These are phyloP conservation scores for Julus scandinavius DNA, from an alignment of 2,888 invertebrate genomes.

Conservation along the genomic window DNA sequence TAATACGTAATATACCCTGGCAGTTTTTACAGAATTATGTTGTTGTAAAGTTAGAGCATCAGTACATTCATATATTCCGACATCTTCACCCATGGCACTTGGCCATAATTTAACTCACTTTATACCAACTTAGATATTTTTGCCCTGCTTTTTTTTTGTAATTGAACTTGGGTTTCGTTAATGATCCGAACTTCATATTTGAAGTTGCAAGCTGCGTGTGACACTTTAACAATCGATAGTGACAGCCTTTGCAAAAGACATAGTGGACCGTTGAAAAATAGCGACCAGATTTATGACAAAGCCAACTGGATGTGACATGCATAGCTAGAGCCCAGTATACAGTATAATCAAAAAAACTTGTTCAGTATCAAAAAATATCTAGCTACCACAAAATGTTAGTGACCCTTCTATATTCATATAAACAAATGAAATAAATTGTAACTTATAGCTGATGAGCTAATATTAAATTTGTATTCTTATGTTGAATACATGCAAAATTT, in stretches of 20 bases:
- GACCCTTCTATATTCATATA: too few relatives aligned
- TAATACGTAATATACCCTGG: not conserved
- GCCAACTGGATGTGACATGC: conserved; percentile 12
- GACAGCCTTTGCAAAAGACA: not conserved
- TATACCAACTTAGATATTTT: not conserved
- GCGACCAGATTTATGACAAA: not conserved
- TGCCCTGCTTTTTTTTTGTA: conserved; percentile 13
- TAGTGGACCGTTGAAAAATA: conserved; percentile 31
- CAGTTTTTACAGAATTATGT: conserved; percentile 4
- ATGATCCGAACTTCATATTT: conserved; percentile 37
- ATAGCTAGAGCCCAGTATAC: not conserved
- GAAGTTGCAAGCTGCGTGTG: conserved; percentile 25
- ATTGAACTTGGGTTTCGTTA: conserved; percentile 24
- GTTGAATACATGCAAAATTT: too few relatives aligned
- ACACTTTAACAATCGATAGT: conserved; percentile 37
- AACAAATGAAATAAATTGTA: too few relatives aligned
- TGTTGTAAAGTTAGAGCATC: conserved; percentile 20
- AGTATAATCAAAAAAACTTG: not conserved
- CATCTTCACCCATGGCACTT: conserved; percentile 3
- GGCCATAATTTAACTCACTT: not conserved
- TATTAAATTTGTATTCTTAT: too few relatives aligned
- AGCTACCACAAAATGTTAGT: too few relatives aligned
- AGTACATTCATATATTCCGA: not conserved
- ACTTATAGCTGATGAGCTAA: too few relatives aligned
- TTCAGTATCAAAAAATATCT: not conserved